These are phyloP conservation scores for Flexamia atlantica DNA, from an alignment of 2,888 invertebrate species.

Conservation along the genomic window DNA sequence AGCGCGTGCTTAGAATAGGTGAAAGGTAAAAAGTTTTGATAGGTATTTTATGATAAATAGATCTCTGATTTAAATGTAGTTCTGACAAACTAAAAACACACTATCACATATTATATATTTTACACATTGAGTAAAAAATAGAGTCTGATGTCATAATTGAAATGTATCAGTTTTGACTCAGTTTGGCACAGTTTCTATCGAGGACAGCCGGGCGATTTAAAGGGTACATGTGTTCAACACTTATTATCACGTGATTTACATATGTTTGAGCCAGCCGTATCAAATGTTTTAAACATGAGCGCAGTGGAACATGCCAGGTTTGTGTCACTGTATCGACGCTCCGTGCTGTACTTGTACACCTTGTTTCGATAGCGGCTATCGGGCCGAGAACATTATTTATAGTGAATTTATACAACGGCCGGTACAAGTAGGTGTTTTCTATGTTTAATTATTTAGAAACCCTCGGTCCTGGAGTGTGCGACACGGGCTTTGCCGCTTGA, in stretches of 20 bases:
- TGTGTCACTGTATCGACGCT: slow-evolving; percentile 49
- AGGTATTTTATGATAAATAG: too few relatives aligned
- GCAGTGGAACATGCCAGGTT: slow-evolving; percentile 35
- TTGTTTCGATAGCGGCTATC: slow-evolving; percentile 48
- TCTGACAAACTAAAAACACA: too few relatives aligned
- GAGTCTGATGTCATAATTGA: too few relatives aligned
- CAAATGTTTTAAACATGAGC: slow-evolving; percentile 61
- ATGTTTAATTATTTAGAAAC: slow-evolving; percentile 32
- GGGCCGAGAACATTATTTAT: slow-evolving; percentile 19
- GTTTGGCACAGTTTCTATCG: slow-evolving; percentile 17
- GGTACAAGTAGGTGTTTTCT: slow-evolving; percentile 37
- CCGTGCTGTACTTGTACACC: slow-evolving; percentile 48
- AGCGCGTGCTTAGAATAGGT: too few relatives aligned
- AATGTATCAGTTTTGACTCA: too few relatives aligned
- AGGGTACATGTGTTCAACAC: slow-evolving; percentile 54
- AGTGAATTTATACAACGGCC: slow-evolving; percentile 10
- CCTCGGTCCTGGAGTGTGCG: not conserved
- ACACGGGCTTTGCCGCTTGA: not conserved
- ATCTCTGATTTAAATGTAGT: too few relatives aligned
- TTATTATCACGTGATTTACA: slow-evolving; percentile 61
- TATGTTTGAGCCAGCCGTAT: slow-evolving; percentile 49
- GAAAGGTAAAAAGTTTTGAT: too few relatives aligned
- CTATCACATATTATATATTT: too few relatives aligned
- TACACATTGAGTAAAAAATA: too few relatives aligned
- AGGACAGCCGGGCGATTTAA: not conserved